phyloP scores from a whole-genome alignment of 2,888 invertebrate species.

The Synergus umbraculus region DNA sequence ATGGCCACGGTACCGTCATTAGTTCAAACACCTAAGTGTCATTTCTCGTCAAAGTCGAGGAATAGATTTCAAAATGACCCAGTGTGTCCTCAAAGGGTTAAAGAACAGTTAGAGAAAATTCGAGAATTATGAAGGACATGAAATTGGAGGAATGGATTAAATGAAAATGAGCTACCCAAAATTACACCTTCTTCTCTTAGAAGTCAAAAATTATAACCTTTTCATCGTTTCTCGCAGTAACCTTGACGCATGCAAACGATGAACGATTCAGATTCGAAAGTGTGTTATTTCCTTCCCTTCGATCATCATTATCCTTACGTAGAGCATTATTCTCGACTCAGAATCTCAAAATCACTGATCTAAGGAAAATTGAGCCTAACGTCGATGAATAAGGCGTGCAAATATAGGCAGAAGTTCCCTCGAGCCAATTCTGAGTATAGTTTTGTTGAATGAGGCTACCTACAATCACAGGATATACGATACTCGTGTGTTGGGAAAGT shows the following conservation, averaged over 20 bases:
- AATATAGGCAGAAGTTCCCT: not conserved
- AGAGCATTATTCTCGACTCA: not conserved
- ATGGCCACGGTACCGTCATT: too few species aligned
- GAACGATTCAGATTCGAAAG: slow-evolving; percentile 8
- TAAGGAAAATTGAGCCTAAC: not conserved
- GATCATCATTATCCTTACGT: not conserved
- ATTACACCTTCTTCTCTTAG: not conserved
- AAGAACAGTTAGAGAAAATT: not conserved
- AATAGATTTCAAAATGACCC: too few species aligned
- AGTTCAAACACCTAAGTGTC: too few species aligned
- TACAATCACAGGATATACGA: not conserved
- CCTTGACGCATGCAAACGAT: not conserved
- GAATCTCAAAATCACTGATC: slow-evolving; percentile 26
- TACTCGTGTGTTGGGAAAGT: not conserved
- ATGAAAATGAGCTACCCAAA: not conserved
- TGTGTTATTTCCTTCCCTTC: slow-evolving; percentile 6
- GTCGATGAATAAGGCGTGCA: not conserved
- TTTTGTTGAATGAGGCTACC: slow-evolving; percentile 14
- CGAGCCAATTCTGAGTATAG: slow-evolving; percentile 15
- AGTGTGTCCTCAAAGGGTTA: not conserved
- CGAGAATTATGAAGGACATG: not conserved
- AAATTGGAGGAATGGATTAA: not conserved
- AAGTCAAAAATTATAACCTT: not conserved
- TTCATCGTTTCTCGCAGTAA: not conserved
- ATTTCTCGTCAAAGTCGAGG: too few species aligned